These are phyloP conservation scores for Meganola albula DNA, from an alignment of 2,888 invertebrate species.

Conservation along the genomic window DNA sequence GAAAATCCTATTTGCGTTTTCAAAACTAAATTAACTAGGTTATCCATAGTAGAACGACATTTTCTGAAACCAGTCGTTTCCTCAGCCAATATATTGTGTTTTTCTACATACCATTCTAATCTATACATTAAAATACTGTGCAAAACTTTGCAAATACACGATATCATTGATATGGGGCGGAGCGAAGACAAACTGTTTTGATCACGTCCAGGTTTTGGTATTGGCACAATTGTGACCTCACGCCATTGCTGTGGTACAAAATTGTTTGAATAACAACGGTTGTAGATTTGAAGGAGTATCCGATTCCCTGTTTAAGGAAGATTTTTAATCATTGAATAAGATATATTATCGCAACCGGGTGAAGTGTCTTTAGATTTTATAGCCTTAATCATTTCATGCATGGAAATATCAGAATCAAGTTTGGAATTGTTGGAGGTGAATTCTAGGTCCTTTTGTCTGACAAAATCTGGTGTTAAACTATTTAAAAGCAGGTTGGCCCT, in stretches of 20 bases:
- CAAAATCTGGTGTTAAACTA: conserved; percentile 2
- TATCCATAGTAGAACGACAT: conserved; percentile 12
- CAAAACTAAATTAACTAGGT: conserved; percentile 9
- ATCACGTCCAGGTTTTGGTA: conserved; percentile 18
- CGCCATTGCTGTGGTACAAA: conserved; percentile 23
- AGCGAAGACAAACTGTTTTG: conserved; percentile 1
- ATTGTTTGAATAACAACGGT: conserved; percentile 3
- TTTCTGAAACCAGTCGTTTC: conserved; percentile 15
- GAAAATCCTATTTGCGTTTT: conserved; percentile 5
- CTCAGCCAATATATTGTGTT: conserved; percentile 4
- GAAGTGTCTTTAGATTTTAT: conserved; percentile 4
- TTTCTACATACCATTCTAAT: conserved; percentile 17
- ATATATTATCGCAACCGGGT: conserved; percentile 3
- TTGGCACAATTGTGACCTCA: conserved; percentile 15
- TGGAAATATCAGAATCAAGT: background rate
- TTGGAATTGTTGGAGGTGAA: background rate
- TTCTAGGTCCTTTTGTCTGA: background rate
- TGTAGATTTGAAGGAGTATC: conserved; percentile 6
- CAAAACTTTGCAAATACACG: conserved; percentile 17
- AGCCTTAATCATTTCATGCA: conserved; percentile 1
- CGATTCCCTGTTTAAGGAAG: conserved; percentile 8
- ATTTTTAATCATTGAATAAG: conserved; percentile 13
- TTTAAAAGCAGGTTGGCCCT: background rate
- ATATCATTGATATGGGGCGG: conserved; percentile 18
- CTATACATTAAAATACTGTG: conserved; percentile 12